A percentile compares a stretch with the other conserved stretches of the same genome.
Conservation (phyloP, 2,888 invertebrate species). For the Eutolmus rufibarbis region DNA sequence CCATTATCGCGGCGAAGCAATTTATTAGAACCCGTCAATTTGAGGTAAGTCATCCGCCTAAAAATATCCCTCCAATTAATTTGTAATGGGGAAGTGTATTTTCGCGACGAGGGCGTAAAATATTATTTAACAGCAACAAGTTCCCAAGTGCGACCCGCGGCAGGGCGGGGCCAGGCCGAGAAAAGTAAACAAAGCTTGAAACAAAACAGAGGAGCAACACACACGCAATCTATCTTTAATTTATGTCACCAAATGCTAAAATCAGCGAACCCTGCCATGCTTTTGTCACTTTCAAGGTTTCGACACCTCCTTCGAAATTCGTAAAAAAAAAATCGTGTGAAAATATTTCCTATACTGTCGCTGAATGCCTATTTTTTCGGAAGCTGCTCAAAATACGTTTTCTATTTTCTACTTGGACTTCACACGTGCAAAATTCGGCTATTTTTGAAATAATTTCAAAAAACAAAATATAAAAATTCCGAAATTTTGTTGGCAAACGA, state of each 20-base stretch:
- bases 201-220: not conserved
- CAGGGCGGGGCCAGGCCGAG: not conserved
- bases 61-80: constrained; percentile 23
- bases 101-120: not conserved
- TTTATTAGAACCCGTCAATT: not conserved
- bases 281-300: not conserved
- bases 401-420: not conserved
- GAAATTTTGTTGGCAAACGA: not conserved
- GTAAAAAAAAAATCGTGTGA: not conserved
- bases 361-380: not conserved
- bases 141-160: not conserved
- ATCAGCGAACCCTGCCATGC: not conserved
- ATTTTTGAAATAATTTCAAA: not conserved
- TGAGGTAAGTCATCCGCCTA: constrained; percentile 7
- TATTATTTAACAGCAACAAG: constrained; percentile 8
- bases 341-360: not conserved
- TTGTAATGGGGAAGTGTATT: constrained; percentile 21
- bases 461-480: not conserved
- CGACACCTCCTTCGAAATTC: not conserved
- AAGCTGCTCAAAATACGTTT: not conserved
- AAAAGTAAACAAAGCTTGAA: not conserved
- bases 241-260: not conserved
- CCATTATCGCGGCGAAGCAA: not conserved
- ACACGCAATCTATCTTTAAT: not conserved
- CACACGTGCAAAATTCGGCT: not conserved